A percentile compares a stretch with the other conserved stretches of the same genome.
Evolutionary conservation across 2,888 invertebrate species (phyloP).

Genomic region (Andrena dorsata): DNA sequence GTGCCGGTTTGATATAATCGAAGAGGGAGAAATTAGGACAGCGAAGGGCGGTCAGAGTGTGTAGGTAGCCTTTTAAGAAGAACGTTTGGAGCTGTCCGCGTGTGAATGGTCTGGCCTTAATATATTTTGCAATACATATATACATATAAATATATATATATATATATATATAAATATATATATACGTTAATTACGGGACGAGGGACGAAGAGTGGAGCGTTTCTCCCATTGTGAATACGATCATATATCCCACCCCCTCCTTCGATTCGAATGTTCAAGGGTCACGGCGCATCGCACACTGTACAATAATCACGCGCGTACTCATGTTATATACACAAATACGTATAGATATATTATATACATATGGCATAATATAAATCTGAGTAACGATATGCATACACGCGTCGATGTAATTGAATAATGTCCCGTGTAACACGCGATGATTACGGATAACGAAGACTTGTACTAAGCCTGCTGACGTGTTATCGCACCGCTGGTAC

Average conservation of each 20-base stretch:
- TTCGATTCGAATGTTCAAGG: slow-evolving; percentile 43
- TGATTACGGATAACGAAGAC: slow-evolving; percentile 50
- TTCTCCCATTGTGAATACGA: slow-evolving; percentile 71
- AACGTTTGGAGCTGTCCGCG: slow-evolving; percentile 48
- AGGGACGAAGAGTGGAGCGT: slow-evolving; percentile 34
- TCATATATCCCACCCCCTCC: slow-evolving; percentile 39
- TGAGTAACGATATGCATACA: slow-evolving; percentile 68
- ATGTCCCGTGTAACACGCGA: slow-evolving; percentile 52
- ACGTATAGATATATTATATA: slow-evolving; percentile 47
- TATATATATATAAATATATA: slow-evolving; percentile 47
- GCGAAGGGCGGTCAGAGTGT: slow-evolving; percentile 25
- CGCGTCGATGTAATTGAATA: slow-evolving; percentile 73
- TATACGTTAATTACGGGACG: slow-evolving; percentile 39
- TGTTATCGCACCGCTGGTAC: slow-evolving; percentile 66
- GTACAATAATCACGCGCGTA: slow-evolving; percentile 78
- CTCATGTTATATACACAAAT: slow-evolving; percentile 48
- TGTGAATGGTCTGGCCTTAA: slow-evolving; percentile 68
- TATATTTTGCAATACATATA: slow-evolving; percentile 71
- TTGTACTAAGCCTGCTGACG: slow-evolving; percentile 69
- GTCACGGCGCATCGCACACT: slow-evolving; percentile 73
- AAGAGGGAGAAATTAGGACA: slow-evolving; percentile 13
- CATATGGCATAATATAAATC: slow-evolving; percentile 60
- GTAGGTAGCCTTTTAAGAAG: slow-evolving; percentile 45
- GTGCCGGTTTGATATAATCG: slow-evolving; percentile 44
- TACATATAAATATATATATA: slow-evolving; percentile 31